Base-by-base conservation (phyloP, 2,888 invertebrate genomes). In the Charanyca ferruginea region DNA sequence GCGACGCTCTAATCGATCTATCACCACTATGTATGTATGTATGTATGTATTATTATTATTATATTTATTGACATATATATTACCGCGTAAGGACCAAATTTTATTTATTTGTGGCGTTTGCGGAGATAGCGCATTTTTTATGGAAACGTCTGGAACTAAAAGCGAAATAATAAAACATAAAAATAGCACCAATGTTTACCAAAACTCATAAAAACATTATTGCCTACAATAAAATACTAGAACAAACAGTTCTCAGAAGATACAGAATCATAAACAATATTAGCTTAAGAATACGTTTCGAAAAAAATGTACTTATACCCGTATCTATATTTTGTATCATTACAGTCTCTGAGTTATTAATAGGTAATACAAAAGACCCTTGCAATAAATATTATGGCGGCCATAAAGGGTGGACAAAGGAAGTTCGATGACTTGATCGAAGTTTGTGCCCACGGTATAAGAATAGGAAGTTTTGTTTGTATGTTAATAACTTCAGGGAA, bases 391-490 rank as follows among this genome's bases (percentile, higher is more conserved):
- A 82, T 87, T 86, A 90, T 87, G 83, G 80, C 83, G 65, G 80
- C 93, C 91, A 87, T 93, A 93, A 91, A 91, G 86, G 87, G 90
- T 92, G 91, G 90, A 93, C 94, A 94, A 93, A 92, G 93, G 84
- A 87, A 90, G 94, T 91, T 94, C 94, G 90, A 91, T 90, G 93
- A 93, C 94, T 87, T 77, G 77, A 81, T 79, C 68, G 52, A 59
- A n/a, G 73, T 72, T 51, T 60, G 81, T 85, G 70, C 89, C 87
- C 94, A 90, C 87, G 85, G 78, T 67, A 9, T 4, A 58, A 0
- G 4, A 18, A 23, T 18, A 38, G 18, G 0, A 41, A 35, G 20
- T 5, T 55, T 49, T 54, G 7, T 48, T 70, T 25, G 16, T 32
- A 9, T 1, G 32, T 32, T 28, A 28, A 3, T 38, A 13, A 38